Base-by-base conservation (phyloP, 2,888 invertebrate species). In the Pyrrhia umbra region DNA sequence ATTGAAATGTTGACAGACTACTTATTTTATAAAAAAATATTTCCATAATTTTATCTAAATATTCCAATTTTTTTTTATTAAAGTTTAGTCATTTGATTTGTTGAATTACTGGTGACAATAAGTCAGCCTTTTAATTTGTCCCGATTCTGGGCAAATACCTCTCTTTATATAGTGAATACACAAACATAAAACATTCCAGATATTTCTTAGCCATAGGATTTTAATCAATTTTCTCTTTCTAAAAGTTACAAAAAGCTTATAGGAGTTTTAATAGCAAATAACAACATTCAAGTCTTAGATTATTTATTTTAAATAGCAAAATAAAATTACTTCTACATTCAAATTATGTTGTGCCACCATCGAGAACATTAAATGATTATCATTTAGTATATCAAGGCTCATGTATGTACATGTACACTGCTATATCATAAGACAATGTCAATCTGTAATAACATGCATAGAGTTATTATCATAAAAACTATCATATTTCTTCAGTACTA, bases 281-380 rank as follows among this genome's bases (percentile, higher is more conserved):
- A 40, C 52, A 59, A 47, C 18, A 1, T 50, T 58, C 13, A 16
- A 52, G 57, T 66, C 76, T 82, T 82, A 81, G 39, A 75, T 67
- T 80, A 84, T 85, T 82, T 86, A 85, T 82, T 85, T 78, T 79
- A 80, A 82, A 81, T 85, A 83, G 72, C 73, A 84, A 83, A 85
- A 83, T 84, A 81, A 83, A 74, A 79, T 80, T 80, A 84, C 73
- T 77, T 80, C 80, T 82, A 81, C 68, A 76, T 72, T 67, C 52
- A 77, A 78, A 68, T 62, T 65, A 72, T 67, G 47, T 76, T 61
- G 63, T 66, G 66, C 61, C 60, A 58, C 75, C 63, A 69, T 71
- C 55, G 34, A 73, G 68, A 78, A 77, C 69, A 79, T 71, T 62
- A 59, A 55, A 42, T 81, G 75, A 79, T 81, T 78, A 76, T 69